phyloP scores from a whole-genome alignment of 2,888 invertebrate species.

The Nematopogon swammerdamellus region DNA sequence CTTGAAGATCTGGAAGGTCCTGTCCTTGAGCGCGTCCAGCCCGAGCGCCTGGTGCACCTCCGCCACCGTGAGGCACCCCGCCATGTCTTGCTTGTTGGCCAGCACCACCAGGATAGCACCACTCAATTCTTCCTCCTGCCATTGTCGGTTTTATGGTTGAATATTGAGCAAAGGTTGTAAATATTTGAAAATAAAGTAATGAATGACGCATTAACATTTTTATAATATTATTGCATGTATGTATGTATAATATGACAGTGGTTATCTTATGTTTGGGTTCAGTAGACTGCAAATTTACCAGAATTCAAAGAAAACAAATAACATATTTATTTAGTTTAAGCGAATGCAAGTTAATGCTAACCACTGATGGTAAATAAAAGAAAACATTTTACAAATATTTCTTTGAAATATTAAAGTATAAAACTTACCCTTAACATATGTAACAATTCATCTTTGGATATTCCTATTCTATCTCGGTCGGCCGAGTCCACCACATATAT shows the following conservation, averaged over 20 bases:
- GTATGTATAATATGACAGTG: too few relatives aligned
- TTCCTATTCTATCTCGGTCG: slow-evolving; percentile 97
- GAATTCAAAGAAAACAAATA: too few relatives aligned
- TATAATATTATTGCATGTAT: too few relatives aligned
- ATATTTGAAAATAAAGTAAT: not conserved
- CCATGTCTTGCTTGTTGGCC: slow-evolving; percentile 99
- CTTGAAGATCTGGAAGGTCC: slow-evolving; percentile 99
- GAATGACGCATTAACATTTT: too few relatives aligned
- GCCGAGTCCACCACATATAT: slow-evolving; percentile 99
- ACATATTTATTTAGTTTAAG: too few relatives aligned
- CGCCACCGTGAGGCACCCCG: slow-evolving; percentile 93
- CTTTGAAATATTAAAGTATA: not conserved
- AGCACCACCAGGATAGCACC: slow-evolving; percentile 94
- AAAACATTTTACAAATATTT: too few relatives aligned
- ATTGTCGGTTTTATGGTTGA: too few relatives aligned
- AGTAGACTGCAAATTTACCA: not conserved
- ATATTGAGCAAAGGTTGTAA: not conserved
- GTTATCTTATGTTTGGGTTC: not conserved
- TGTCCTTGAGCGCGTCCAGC: slow-evolving; percentile 89
- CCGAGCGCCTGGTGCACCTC: slow-evolving; percentile 97
- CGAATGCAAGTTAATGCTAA: too few relatives aligned
- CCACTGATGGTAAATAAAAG: too few relatives aligned
- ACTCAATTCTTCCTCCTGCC: slow-evolving; percentile 93
- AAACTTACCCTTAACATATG: slow-evolving; percentile 90
- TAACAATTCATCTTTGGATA: slow-evolving; percentile 96